A percentile compares a stretch with the other conserved stretches of the same genome.
phyloP scores from a whole-genome alignment of 2,888 invertebrate genomes.

The Julus scanicus region DNA sequence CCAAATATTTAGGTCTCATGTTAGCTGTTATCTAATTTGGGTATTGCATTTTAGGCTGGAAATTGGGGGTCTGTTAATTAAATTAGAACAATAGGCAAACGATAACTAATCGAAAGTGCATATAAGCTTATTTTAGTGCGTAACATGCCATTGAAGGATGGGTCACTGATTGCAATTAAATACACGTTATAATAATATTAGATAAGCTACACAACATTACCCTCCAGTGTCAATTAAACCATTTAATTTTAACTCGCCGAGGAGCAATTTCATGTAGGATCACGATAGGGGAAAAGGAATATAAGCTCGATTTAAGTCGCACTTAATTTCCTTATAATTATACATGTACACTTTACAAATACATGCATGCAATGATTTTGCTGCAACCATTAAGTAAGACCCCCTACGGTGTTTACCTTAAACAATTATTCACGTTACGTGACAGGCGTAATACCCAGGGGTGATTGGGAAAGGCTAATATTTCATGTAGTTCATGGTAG shows the following conservation, averaged over 20 bases:
- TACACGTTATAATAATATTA: neutral
- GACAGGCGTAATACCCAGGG: slow-evolving; percentile 18
- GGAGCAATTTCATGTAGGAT: neutral
- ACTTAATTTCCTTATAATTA: slow-evolving; percentile 4
- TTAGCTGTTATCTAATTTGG: too few species aligned
- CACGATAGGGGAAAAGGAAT: too few species aligned
- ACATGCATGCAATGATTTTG: neutral
- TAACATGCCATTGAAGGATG: neutral
- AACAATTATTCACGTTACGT: slow-evolving; percentile 11
- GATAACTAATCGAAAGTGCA: neutral
- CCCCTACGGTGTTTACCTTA: neutral
- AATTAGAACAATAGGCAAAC: neutral
- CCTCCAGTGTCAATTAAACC: neutral
- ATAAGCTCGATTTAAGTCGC: neutral
- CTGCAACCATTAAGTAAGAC: slow-evolving; percentile 5
- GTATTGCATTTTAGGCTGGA: too few species aligned
- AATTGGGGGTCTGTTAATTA: too few species aligned
- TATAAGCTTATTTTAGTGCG: too few species aligned
- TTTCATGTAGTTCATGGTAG: neutral
- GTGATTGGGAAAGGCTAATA: neutral
- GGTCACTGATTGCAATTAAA: neutral
- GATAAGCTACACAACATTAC: neutral
- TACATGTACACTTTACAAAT: neutral
- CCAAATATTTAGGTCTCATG: too few species aligned
- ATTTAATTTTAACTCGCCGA: neutral